Conservation (phyloP, 1,140 invertebrate genomes). For the Neelides sp. region DNA sequence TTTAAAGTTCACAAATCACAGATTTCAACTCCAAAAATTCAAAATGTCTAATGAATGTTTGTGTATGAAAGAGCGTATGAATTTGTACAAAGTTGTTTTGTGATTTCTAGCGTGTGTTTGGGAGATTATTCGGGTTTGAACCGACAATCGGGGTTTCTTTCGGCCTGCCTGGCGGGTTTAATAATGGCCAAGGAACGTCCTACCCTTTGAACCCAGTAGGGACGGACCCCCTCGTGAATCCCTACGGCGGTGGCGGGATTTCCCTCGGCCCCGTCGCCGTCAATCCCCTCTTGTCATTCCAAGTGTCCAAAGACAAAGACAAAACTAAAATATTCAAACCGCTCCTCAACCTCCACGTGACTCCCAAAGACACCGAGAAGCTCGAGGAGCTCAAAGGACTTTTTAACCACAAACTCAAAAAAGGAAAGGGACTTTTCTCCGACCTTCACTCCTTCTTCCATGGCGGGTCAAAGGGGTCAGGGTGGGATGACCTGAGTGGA, state of each 20-base stretch:
- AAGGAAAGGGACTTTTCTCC: too few relatives aligned
- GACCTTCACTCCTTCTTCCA: too few relatives aligned
- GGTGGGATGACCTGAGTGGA: too few relatives aligned
- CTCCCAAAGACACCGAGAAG: conserved; percentile 59
- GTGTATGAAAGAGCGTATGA: too few relatives aligned
- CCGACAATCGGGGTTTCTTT: conserved; percentile 78
- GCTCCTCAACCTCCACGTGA: conserved; percentile 70
- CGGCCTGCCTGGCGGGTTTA: conserved; percentile 58
- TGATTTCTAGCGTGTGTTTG: conserved; percentile 39
- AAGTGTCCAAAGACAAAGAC: conserved; percentile 69
- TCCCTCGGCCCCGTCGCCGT: conserved; percentile 67
- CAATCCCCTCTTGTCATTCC: conserved; percentile 65
- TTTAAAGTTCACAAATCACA: too few relatives aligned
- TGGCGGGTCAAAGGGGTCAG: too few relatives aligned
- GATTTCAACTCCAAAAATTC: too few relatives aligned
- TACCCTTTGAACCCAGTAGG: conserved; percentile 61
- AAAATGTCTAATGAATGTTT: too few relatives aligned
- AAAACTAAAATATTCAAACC: conserved; percentile 73
- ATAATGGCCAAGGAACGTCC: conserved; percentile 40
- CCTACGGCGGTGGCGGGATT: conserved; percentile 55
- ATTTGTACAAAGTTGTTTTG: too few relatives aligned
- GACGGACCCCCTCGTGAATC: conserved; percentile 50
- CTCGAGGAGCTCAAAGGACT: conserved; percentile 58
- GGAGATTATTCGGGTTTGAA: conserved; percentile 45
- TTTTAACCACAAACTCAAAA: too few relatives aligned